A percentile compares a stretch with the other conserved stretches of the same genome.
phyloP scores from a whole-genome alignment of 2,888 invertebrate genomes.

The Lepidochitona cinerea region DNA sequence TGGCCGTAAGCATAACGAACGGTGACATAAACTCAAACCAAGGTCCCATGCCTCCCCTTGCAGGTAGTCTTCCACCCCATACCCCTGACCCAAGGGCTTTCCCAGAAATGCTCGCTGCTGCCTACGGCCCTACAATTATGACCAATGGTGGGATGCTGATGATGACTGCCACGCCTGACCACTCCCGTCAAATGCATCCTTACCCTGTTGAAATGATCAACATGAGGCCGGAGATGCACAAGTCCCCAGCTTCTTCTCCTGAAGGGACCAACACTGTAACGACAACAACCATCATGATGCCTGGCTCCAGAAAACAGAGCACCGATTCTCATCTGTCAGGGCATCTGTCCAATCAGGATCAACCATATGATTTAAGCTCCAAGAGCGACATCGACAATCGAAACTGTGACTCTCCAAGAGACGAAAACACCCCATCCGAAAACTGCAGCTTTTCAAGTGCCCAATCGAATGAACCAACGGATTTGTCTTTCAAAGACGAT shows the following conservation, averaged over 20 bases:
- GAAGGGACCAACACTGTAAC: constrained; percentile 2
- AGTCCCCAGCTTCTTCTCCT: constrained; percentile 8
- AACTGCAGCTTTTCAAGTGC: constrained; percentile 56
- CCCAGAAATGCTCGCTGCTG: neutral
- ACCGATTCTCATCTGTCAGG: constrained; percentile 51
- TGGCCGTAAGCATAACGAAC: constrained; percentile 47
- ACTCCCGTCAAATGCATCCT: neutral
- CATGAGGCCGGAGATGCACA: neutral
- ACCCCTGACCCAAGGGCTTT: neutral
- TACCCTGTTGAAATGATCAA: neutral
- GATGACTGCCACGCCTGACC: neutral
- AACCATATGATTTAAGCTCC: constrained; percentile 15
- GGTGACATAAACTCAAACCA: constrained; percentile 24
- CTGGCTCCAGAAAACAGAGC: constrained; percentile 42
- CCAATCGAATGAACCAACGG: constrained; percentile 1
- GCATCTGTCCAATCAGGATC: constrained; percentile 37
- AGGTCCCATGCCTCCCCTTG: neutral
- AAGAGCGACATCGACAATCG: constrained; percentile 6
- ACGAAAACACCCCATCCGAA: constrained; percentile 34
- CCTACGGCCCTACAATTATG: neutral
- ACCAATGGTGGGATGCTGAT: neutral
- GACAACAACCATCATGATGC: neutral
- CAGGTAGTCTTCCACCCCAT: constrained; percentile 3
- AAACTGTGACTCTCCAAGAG: neutral
- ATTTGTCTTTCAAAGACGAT: neutral